A percentile compares a stretch with the other conserved stretches of the same genome.
Evolutionary conservation across 2,888 invertebrate species (phyloP).

Genomic region (Julus scanicus): DNA sequence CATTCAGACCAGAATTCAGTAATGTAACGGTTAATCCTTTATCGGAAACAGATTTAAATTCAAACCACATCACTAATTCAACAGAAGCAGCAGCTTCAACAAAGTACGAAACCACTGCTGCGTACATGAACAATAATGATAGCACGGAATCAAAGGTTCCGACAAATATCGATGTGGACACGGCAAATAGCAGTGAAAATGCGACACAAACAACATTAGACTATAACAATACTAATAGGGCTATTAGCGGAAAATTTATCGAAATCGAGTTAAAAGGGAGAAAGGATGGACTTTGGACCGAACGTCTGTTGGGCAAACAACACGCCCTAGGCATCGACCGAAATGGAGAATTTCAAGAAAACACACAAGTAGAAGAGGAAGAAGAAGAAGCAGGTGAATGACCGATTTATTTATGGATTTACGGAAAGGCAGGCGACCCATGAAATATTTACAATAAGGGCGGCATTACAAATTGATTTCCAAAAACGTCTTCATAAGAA

Average conservation of each 20-base stretch:
- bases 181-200: neutral
- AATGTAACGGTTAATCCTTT: neutral
- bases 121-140: neutral
- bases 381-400: neutral
- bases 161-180: neutral
- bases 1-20: neutral
- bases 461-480: neutral
- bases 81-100: neutral
- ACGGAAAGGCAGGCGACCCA: neutral
- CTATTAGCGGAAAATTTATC: neutral
- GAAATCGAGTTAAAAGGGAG: neutral
- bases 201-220: neutral
- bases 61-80: neutral
- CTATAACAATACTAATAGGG: neutral
- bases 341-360: neutral
- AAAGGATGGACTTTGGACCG: neutral
- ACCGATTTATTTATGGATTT: neutral
- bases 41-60: neutral
- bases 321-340: neutral
- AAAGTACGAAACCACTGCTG: neutral
- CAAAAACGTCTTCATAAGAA: neutral
- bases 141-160: neutral
- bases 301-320: constrained; percentile 10
- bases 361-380: neutral
- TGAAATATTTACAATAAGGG: constrained; percentile 1